Evolutionary conservation across 2,113 vertebrate genomes (phyloP), one percentile per base, ranked within the genome.

Genomic region (Cichladusa arquata): DNA sequence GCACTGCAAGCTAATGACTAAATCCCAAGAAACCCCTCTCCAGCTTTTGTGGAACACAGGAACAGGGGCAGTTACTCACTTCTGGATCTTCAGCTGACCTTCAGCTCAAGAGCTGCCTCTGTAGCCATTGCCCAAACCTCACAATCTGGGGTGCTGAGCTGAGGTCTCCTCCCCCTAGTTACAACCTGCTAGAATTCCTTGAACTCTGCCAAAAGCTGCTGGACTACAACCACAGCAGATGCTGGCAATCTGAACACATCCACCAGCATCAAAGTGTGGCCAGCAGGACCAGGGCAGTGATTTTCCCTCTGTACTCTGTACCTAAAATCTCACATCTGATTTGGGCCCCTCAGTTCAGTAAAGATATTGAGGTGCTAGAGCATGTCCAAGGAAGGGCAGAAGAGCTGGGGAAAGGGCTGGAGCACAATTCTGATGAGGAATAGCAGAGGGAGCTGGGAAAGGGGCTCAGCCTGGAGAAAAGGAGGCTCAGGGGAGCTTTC

Each of bases 91-190:
- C 40, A 69, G 8, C 24, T 31, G 33, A 65, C 28, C 20, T 36
- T 10, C 44, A 72, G 28, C 23, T 57, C 18, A n/a, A 66, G 31
- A 58, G 34, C 57, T 64, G 58, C 56, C 40, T 45, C 25, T 0
- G 0, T 8, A 81, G 83, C 15, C 8, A 4, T 18, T 38, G n/a
- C 23, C 57, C 28, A 73, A 78, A 73, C 24, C 3, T 34, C 57
- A 14, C 0, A 0, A 29, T 19, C 23, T 6, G 6, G 54, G 8
- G 1, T 36, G 38, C 65, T 66, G 12, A 50, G 53, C 28, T 14
- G 6, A 54, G 7, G 16, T 62, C 54, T 70, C 50, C 19, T 24
- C 17, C 25, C 13, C 8, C 5, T 16, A 3, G 5, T 50, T 38
- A 74, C 4, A 65, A 36, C 22, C 13, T 7, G 7, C 1, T 23